Percentiles rank a stretch among this genome's conserved stretches.
Conservation (phyloP, 2,113 vertebrate genomes). For the Amphiprion ocellaris region DNA sequence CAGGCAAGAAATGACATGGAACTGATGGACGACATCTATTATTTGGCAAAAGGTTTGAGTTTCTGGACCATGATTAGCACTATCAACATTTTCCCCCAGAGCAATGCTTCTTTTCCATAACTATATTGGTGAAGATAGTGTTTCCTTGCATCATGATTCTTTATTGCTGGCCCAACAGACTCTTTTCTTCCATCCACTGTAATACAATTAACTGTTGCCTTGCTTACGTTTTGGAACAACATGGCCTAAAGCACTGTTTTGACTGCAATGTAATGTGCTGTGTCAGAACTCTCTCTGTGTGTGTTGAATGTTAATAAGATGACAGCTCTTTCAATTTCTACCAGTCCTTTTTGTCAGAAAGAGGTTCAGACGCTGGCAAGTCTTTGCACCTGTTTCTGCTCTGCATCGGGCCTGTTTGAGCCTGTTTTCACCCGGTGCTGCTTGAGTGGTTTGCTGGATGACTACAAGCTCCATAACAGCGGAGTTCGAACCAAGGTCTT, state of each 20-base stretch:
- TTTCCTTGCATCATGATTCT: constrained; percentile 39
- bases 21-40: constrained; percentile 11
- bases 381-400: constrained; percentile 52
- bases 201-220: constrained; percentile 64
- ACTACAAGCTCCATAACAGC: constrained; percentile 19
- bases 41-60: constrained; percentile 13
- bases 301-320: constrained; percentile 65
- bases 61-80: neutral
- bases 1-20: constrained; percentile 29
- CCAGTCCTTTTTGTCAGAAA: constrained; percentile 53
- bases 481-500: constrained; percentile 12
- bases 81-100: neutral
- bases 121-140: neutral
- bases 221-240: constrained; percentile 59
- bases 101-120: constrained; percentile 1
- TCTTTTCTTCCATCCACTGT: constrained; percentile 49
- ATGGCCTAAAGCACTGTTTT: constrained; percentile 49
- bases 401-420: constrained; percentile 25
- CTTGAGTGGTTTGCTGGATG: constrained; percentile 42
- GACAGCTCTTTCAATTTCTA: constrained; percentile 65
- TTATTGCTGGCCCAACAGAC: constrained; percentile 36
- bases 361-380: constrained; percentile 39
- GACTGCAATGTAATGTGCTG: constrained; percentile 70
- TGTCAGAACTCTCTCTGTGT: constrained; percentile 66
- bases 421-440: constrained; percentile 19